Conservation (phyloP, 2,113 vertebrate species). For the Microcebus tavaratra region DNA sequence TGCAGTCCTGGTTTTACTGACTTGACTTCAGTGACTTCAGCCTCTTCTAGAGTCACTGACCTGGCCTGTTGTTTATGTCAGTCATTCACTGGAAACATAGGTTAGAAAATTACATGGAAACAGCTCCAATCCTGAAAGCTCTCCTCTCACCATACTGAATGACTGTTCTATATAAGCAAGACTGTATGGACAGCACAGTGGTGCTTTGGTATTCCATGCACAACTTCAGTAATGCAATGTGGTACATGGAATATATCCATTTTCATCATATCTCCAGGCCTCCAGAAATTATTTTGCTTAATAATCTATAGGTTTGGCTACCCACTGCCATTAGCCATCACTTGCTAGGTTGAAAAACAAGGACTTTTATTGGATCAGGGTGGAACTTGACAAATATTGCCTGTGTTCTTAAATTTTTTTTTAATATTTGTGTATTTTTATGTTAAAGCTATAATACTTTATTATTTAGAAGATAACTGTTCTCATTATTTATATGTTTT, state of each 20-base stretch:
- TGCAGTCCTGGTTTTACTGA: background rate
- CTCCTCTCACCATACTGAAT: background rate
- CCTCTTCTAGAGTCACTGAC: background rate
- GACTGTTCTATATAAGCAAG: background rate
- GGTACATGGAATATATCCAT: background rate
- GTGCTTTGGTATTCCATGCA: background rate
- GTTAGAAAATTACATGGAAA: background rate
- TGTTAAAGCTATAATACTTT: background rate
- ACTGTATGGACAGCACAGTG: background rate
- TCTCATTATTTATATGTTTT: conserved; percentile 16
- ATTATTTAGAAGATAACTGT: conserved; percentile 10
- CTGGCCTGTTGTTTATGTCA: background rate
- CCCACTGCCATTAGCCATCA: background rate
- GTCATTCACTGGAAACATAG: background rate
- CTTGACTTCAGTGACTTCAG: background rate
- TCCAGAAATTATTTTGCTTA: background rate
- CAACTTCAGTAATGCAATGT: background rate
- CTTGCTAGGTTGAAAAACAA: background rate
- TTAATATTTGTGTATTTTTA: background rate
- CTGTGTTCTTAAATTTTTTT: background rate
- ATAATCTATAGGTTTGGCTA: background rate
- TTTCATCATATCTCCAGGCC: background rate
- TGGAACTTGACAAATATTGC: background rate
- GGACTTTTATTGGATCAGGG: background rate
- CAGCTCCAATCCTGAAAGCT: background rate